Evolutionary conservation across 1,140 invertebrate species (phyloP).

Genomic region (Ridgeia piscesae): DNA sequence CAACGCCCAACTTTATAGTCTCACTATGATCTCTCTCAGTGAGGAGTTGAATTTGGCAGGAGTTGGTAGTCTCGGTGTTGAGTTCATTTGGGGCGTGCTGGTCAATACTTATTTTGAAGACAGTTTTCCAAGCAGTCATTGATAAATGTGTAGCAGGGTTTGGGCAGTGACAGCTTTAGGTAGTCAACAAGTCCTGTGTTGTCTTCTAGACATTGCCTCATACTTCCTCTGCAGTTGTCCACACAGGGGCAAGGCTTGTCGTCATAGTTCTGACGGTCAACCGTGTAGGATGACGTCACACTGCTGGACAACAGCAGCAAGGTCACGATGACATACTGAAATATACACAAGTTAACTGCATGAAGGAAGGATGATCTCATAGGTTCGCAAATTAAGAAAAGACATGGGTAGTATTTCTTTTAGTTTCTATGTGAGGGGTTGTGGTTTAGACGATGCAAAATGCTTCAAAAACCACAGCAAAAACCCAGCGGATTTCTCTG

Average conservation of each 20-base stretch:
- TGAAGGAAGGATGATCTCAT: too few relatives aligned
- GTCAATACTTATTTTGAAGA: background rate
- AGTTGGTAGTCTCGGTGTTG: background rate
- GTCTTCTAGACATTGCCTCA: background rate
- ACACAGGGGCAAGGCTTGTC: background rate
- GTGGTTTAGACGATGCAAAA: too few relatives aligned
- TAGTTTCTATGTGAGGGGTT: too few relatives aligned
- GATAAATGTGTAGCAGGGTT: background rate
- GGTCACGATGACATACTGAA: background rate
- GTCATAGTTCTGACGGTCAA: background rate
- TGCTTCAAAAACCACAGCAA: too few relatives aligned
- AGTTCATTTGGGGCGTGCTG: background rate
- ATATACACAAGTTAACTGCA: background rate
- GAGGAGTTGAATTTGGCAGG: background rate
- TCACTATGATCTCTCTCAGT: background rate
- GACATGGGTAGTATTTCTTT: too few relatives aligned
- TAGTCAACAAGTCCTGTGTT: background rate
- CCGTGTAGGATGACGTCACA: background rate
- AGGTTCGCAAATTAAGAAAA: too few relatives aligned
- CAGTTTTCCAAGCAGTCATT: background rate
- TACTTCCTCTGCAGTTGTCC: background rate
- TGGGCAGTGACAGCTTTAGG: background rate
- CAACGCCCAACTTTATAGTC: background rate
- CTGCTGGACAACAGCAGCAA: background rate
- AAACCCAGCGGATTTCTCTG: too few relatives aligned